phyloP scores from a whole-genome alignment of 1,140 invertebrate species.

The Coelopa frigida region DNA sequence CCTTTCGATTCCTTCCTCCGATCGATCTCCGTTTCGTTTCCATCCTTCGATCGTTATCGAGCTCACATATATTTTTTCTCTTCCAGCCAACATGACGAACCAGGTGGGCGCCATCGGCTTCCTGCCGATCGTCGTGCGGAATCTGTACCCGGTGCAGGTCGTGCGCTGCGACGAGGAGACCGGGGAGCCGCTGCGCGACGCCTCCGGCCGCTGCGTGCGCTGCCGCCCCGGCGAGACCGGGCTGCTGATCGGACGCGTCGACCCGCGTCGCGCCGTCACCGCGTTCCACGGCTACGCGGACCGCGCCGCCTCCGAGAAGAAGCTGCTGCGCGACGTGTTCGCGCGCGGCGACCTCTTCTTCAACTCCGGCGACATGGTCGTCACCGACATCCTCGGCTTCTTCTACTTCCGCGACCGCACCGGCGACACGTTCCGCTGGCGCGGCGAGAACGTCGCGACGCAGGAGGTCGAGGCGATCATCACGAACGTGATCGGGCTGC shows the following conservation, averaged over 20 bases:
- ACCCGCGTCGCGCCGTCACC: conserved; percentile 58
- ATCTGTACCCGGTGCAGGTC: conserved; percentile 59
- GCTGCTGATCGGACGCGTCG: conserved; percentile 72
- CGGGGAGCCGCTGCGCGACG: conserved; percentile 66
- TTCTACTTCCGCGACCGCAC: conserved; percentile 94
- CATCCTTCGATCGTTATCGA: too few relatives aligned
- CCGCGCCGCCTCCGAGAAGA: conserved; percentile 82
- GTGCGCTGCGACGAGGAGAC: conserved; percentile 75
- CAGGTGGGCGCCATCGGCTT: conserved; percentile 90
- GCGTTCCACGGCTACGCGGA: conserved; percentile 82
- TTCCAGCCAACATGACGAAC: conserved; percentile 81
- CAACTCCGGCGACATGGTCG: conserved; percentile 86
- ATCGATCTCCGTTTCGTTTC: too few relatives aligned
- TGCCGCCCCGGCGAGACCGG: conserved; percentile 68
- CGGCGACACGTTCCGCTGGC: conserved; percentile 92
- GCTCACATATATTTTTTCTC: background rate
- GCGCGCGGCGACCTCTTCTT: conserved; percentile 81
- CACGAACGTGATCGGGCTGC: conserved; percentile 67
- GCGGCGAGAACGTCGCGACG: conserved; percentile 95
- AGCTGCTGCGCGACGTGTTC: conserved; percentile 82
- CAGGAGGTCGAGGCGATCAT: conserved; percentile 92
- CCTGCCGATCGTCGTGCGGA: conserved; percentile 58
- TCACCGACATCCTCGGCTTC: conserved; percentile 86
- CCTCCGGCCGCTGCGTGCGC: conserved; percentile 68
- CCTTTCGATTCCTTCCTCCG: too few relatives aligned